phyloP scores from a whole-genome alignment of 1,140 invertebrate species.

The Arctopsyche grandis region DNA sequence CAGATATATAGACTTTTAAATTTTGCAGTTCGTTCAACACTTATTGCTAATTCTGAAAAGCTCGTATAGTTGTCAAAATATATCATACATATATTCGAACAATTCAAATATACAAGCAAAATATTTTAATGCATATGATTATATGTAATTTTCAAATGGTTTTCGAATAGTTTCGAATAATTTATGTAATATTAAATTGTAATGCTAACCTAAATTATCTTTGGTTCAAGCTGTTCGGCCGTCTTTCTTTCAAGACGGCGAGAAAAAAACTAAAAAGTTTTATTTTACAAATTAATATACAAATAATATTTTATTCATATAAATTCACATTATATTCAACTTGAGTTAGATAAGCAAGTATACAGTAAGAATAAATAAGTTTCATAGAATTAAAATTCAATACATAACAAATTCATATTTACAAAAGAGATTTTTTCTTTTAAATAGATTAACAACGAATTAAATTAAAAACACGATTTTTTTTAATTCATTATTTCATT shows the following conservation, averaged over 20 bases:
- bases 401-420: too few relatives aligned
- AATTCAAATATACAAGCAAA: background rate
- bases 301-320: background rate
- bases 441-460: too few relatives aligned
- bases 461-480: too few relatives aligned
- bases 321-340: background rate
- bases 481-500: too few relatives aligned
- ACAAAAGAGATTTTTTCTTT: too few relatives aligned
- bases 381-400: too few relatives aligned
- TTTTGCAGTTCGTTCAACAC: too few relatives aligned
- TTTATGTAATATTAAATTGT: background rate
- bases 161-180: too few relatives aligned
- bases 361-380: too few relatives aligned
- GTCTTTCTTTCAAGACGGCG: background rate
- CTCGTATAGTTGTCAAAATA: background rate
- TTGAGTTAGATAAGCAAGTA: too few relatives aligned
- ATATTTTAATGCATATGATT: background rate
- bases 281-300: constrained; percentile 1
- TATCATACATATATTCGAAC: background rate
- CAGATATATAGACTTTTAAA: too few relatives aligned
- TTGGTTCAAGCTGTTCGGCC: constrained; percentile 10
- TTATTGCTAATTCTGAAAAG: background rate
- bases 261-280: background rate
- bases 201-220: constrained; percentile 1
- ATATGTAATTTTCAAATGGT: too few relatives aligned